A percentile compares a stretch with the other conserved stretches of the same genome.
These are phyloP conservation scores for Cliona cf. orientalis DNA, from an alignment of 37 sponge, comb jelly and placozoan species.

Conservation along the genomic window DNA sequence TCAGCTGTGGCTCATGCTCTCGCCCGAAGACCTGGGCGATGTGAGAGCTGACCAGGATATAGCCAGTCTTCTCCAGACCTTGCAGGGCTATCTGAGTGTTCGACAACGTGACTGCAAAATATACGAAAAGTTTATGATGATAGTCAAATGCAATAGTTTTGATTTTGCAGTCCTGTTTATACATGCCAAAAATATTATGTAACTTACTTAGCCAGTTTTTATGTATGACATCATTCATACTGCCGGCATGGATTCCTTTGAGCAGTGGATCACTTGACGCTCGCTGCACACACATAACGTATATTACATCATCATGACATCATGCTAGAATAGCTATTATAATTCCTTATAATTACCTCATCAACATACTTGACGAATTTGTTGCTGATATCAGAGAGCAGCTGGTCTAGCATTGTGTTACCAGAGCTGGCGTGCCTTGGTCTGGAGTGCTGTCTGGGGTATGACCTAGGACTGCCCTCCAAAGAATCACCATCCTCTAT, in stretches of 20 bases:
- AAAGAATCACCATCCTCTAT: neutral
- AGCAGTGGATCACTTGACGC: slow-evolving; percentile 64
- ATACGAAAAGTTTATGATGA: neutral
- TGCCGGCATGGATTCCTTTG: slow-evolving; percentile 61
- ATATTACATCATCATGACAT: neutral
- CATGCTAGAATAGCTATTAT: neutral
- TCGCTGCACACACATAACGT: slow-evolving; percentile 15
- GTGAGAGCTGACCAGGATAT: slow-evolving; percentile 70
- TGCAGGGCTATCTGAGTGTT: slow-evolving; percentile 88
- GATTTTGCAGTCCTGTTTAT: neutral
- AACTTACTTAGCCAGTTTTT: slow-evolving; percentile 78
- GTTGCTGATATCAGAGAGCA: slow-evolving; percentile 59
- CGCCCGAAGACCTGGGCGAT: slow-evolving; percentile 70
- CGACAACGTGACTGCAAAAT: slow-evolving; percentile 62
- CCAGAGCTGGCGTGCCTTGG: slow-evolving; percentile 40
- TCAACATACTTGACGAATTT: slow-evolving; percentile 45
- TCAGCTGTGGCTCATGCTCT: slow-evolving; percentile 72
- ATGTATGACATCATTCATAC: slow-evolving; percentile 52
- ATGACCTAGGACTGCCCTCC: neutral
- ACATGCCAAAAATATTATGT: neutral
- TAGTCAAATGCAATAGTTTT: neutral
- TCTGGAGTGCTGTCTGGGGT: neutral
- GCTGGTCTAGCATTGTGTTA: slow-evolving; percentile 58
- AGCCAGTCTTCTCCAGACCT: slow-evolving; percentile 77
- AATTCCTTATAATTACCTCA: slow-evolving; percentile 18